These are phyloP conservation scores for Anodontia alba DNA, from an alignment of 2,888 invertebrate species.

Conservation along the genomic window DNA sequence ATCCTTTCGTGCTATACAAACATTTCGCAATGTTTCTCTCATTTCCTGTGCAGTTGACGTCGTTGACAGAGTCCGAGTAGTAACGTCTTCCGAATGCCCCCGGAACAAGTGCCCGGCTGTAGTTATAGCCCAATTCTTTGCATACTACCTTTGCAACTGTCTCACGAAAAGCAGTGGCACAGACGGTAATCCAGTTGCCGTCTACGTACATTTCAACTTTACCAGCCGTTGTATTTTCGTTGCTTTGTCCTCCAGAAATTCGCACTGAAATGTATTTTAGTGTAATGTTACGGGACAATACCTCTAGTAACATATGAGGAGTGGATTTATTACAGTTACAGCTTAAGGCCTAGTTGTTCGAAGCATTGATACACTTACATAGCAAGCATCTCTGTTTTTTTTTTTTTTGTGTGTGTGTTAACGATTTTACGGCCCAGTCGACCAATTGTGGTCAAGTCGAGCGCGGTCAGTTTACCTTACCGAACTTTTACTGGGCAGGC, in stretches of 20 bases:
- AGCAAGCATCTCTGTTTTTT: too few relatives aligned
- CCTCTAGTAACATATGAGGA: too few relatives aligned
- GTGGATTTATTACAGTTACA: too few relatives aligned
- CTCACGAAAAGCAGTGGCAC: conserved; percentile 65
- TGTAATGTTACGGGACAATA: not conserved
- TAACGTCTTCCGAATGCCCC: conserved; percentile 70
- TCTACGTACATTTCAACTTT: conserved; percentile 69
- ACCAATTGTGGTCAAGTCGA: too few relatives aligned
- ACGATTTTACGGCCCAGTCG: too few relatives aligned
- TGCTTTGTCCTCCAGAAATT: conserved; percentile 64
- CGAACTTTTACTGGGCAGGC: too few relatives aligned
- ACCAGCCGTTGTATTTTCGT: conserved; percentile 68
- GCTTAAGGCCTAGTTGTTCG: too few relatives aligned
- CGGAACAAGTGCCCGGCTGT: conserved; percentile 67
- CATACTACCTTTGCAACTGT: conserved; percentile 56
- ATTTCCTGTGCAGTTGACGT: conserved; percentile 85
- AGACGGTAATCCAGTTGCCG: conserved; percentile 70
- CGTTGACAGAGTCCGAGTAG: conserved; percentile 64
- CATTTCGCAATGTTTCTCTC: conserved; percentile 67
- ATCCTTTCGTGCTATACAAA: conserved; percentile 49
- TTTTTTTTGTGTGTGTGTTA: too few relatives aligned
- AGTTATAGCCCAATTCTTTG: conserved; percentile 66
- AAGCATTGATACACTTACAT: too few relatives aligned
- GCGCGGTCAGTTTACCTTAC: too few relatives aligned
- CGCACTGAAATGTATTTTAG: conserved; percentile 56